Evolutionary conservation across 2,888 invertebrate genomes (phyloP).

Genomic region (Thecophora atra): DNA sequence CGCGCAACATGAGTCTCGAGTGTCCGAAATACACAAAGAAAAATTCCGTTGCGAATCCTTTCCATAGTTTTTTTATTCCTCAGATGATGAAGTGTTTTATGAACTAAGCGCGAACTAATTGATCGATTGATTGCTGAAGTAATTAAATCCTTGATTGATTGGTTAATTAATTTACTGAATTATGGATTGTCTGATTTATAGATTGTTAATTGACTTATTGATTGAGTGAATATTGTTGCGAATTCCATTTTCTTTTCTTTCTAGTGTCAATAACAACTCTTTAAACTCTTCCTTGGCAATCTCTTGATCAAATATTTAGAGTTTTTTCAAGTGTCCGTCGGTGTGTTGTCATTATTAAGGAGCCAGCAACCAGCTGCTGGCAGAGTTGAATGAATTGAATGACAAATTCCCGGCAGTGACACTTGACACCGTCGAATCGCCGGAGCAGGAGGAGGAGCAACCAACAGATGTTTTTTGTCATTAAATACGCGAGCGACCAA

Average conservation of each 20-base stretch:
- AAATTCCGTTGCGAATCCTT: not conserved
- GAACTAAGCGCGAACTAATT: too few relatives aligned
- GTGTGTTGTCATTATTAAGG: conserved; percentile 11
- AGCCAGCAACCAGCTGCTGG: not conserved
- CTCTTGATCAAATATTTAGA: not conserved
- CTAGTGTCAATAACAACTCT: too few relatives aligned
- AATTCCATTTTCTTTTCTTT: not conserved
- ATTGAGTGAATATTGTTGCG: not conserved
- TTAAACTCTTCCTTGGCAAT: too few relatives aligned
- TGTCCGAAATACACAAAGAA: not conserved
- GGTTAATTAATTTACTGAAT: too few relatives aligned
- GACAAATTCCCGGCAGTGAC: conserved; percentile 56
- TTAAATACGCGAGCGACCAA: too few relatives aligned
- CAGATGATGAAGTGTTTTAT: too few relatives aligned
- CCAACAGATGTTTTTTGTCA: not conserved
- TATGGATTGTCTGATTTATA: too few relatives aligned
- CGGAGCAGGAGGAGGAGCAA: not conserved
- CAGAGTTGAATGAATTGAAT: conserved; percentile 24
- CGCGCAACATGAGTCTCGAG: not conserved
- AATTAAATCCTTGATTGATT: too few relatives aligned
- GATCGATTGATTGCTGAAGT: too few relatives aligned
- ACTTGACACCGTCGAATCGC: conserved; percentile 51
- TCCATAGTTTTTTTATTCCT: not conserved
- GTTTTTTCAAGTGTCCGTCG: not conserved
- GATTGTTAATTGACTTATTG: too few relatives aligned